phyloP scores from a whole-genome alignment of 1,140 invertebrate species.

The Drosophila littoralis region DNA sequence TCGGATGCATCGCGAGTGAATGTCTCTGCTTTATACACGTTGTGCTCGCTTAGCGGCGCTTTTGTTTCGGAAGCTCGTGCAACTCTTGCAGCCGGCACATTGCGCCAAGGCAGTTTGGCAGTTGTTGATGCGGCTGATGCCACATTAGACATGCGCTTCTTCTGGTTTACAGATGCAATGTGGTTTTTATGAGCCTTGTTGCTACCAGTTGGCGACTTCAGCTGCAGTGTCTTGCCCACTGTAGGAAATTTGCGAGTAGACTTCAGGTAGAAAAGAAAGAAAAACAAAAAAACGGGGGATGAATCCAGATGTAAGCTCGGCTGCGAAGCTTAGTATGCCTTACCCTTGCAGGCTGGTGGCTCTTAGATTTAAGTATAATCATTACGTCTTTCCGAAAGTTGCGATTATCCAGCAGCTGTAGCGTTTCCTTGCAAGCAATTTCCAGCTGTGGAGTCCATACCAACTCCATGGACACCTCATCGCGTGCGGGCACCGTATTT shows the following conservation, averaged over 20 bases:
- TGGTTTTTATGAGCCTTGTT: slow-evolving; percentile 34
- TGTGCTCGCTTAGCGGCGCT: slow-evolving; percentile 54
- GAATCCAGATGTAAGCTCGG: background rate
- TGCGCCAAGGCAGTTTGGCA: slow-evolving; percentile 31
- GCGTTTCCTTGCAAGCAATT: slow-evolving; percentile 86
- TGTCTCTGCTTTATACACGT: slow-evolving; percentile 27
- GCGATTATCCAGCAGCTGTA: slow-evolving; percentile 87
- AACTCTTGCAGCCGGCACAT: background rate
- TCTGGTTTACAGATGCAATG: slow-evolving; percentile 52
- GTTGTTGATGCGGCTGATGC: slow-evolving; percentile 14
- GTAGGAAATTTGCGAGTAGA: slow-evolving; percentile 71
- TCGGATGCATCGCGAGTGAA: background rate
- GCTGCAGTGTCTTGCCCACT: slow-evolving; percentile 69
- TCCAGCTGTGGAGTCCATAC: slow-evolving; percentile 87
- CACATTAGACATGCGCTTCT: slow-evolving; percentile 40
- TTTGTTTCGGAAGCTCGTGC: background rate
- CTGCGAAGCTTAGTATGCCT: background rate
- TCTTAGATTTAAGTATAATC: slow-evolving; percentile 86
- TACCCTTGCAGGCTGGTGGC: slow-evolving; percentile 67
- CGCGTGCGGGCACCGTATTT: slow-evolving; percentile 84
- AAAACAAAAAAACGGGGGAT: slow-evolving; percentile 28
- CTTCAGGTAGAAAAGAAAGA: slow-evolving; percentile 55
- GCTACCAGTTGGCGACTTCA: slow-evolving; percentile 65
- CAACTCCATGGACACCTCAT: slow-evolving; percentile 85
- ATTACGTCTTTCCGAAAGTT: slow-evolving; percentile 88